A percentile compares a stretch with the other conserved stretches of the same genome.
Evolutionary conservation across 2,797 vertebrate species (phyloP).

Genomic region (Galago senegalensis): DNA sequence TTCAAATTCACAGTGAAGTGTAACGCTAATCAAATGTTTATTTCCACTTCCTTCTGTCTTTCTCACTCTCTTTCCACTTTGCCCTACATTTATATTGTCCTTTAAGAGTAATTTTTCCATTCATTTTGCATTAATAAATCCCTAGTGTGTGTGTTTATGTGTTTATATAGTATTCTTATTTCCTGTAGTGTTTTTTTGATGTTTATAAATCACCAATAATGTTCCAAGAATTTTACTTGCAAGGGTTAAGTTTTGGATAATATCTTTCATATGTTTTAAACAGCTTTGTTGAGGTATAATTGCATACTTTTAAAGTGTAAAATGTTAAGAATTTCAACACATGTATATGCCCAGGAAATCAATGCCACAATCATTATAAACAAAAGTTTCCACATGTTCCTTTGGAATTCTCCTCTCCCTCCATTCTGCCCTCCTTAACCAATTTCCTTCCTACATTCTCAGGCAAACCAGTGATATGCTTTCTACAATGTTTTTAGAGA

Average conservation of each 20-base stretch:
- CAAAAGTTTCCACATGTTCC: neutral
- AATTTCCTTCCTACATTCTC: neutral
- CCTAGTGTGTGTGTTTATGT: neutral
- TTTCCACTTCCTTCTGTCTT: conserved; percentile 7
- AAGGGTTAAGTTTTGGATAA: neutral
- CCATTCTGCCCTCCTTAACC: neutral
- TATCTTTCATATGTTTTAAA: neutral
- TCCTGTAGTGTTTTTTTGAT: conserved; percentile 1
- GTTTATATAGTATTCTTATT: neutral
- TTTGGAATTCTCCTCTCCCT: neutral
- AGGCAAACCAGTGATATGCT: neutral
- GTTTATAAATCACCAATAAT: neutral
- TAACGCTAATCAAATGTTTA: conserved; percentile 48
- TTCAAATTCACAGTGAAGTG: conserved; percentile 60
- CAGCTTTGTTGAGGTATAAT: neutral
- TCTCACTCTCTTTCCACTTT: neutral
- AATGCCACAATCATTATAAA: neutral
- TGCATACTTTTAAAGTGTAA: neutral
- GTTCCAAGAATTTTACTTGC: neutral
- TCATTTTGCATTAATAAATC: neutral
- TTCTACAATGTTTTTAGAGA: neutral
- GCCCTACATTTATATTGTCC: neutral
- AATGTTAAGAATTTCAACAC: neutral
- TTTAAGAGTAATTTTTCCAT: neutral
- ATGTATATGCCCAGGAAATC: neutral